A percentile compares a stretch with the other conserved stretches of the same genome.
Conservation (phyloP, 2,888 invertebrate genomes). For the Scaptomyza cyrtandrae region DNA sequence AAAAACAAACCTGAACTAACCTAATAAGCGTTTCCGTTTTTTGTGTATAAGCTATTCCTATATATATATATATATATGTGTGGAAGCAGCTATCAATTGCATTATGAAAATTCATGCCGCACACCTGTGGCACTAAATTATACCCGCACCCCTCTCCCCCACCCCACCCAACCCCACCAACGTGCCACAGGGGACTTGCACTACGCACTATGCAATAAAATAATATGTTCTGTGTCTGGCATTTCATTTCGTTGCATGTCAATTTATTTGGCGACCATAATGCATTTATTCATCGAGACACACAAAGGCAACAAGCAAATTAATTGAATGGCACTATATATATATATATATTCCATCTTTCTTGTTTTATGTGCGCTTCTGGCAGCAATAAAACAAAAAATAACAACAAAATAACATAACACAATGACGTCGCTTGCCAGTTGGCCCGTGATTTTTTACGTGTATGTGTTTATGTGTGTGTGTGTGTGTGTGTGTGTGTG, state of each 20-base stretch:
- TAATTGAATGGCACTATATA: constrained; percentile 62
- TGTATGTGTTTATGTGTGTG: constrained; percentile 16
- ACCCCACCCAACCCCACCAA: too few relatives aligned
- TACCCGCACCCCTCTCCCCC: neutral
- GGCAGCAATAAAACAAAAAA: neutral
- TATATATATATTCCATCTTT: neutral
- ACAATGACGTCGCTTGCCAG: constrained; percentile 42
- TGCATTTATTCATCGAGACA: constrained; percentile 35
- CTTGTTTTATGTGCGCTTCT: constrained; percentile 3
- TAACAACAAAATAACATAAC: constrained; percentile 32
- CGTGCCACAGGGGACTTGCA: too few relatives aligned
- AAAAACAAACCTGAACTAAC: neutral
- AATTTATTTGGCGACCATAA: constrained; percentile 28
- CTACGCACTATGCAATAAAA: neutral
- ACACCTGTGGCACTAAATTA: constrained; percentile 9
- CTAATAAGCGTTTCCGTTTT: constrained; percentile 20
- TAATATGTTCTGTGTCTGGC: neutral
- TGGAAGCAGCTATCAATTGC: neutral
- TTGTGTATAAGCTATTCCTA: too few relatives aligned
- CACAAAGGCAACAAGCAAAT: constrained; percentile 44
- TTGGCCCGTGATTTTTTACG: constrained; percentile 46
- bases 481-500: constrained; percentile 18
- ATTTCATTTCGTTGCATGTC: constrained; percentile 10
- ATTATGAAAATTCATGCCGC: neutral
- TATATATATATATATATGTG: neutral